Base-by-base conservation (phyloP, 2,888 invertebrate species). In the Barypeithes pellucidus region DNA sequence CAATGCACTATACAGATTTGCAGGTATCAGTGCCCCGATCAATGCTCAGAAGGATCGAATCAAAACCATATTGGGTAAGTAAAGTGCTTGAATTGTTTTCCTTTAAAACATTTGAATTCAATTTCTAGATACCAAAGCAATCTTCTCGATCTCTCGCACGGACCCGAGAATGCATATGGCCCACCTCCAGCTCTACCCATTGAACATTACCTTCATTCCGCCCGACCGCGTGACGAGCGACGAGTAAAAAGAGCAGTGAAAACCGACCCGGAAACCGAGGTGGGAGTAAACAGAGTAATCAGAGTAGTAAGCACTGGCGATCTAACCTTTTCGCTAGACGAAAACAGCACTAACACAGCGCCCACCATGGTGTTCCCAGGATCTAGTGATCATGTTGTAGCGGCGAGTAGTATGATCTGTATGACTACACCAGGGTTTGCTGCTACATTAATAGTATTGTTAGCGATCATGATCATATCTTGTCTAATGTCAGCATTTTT, bases 371-470 rank as follows among this genome's bases (percentile, higher is more conserved):
- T 93, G 0, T 92, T 93, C 81, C 94, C 95, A 2, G 90, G 92
- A 2, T 90, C 92, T 2, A 87, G 88, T 14, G 89, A 90, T 77
- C 73, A 85, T 20, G 54, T 65, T 22, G 36, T 52, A 7, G 81
- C 83, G 3, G 82, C 82, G 70, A 81, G 81, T 41, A 91, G 91
- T 20, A 87, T 95, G 75, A 95, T 97, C 77, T 97, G 96, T 86
- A 96, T 97, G 95, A 96, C 96, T 0, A 96, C 96, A 3, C 94
- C 95, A n/a, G 95, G 96, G 11, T 97, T 97, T 82, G 94, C 95
- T 43, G 93, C 95, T 36, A 95, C 95, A 29, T 88, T 97, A 29
- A 91, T 96, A 62, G 90, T 96, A 57, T 89, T 97, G 22, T 88
- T 97, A 72, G 94, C 92, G 66, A 93, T 96, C 63, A 88, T 97